Base-by-base conservation (phyloP, 2,113 vertebrate species). In the Raja brachyura region DNA sequence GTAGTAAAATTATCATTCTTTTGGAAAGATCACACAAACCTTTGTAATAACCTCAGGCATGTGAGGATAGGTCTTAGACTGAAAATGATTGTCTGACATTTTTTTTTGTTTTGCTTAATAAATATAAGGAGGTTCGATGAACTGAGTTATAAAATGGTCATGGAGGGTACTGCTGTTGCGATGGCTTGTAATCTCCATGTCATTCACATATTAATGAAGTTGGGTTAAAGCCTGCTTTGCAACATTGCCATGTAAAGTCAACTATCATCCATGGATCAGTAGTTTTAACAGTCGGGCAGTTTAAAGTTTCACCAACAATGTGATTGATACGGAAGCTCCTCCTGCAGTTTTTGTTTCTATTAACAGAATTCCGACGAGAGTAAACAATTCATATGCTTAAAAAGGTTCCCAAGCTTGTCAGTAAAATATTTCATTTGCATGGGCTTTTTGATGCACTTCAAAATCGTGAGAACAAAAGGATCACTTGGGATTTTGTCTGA, bases 281-380 rank as follows among this genome's bases (percentile, higher is more conserved):
- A 14, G 59, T 31, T 86, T 86, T 61, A 86, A 86, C 25, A 14
- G 54, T 61, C 83, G 13, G 4, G 4, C n/a, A 86, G 56, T 63
- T 59, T 86, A 61, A 63, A 63, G 83, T 86, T 86, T 86, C 83
- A 86, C 56, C 59, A 86, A 86, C n/a, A 86, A 31, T 63, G 28
- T 63, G 83, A 86, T 18, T 86, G 59, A 14, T 86, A 61, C 31
- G 83, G 83, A 56, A 86, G 59, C 83, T 86, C 25, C 28, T 86
- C 56, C 14, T 86, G 59, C n/a, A 63, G 83, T 31, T 86, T 61
- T 14, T 86, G 22, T 11, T 59, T 85, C 83, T 61, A 28, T 61
- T 31, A 4, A 61, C 59, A 61, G 56, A 14, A 31, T 86, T 61
- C 28, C n/a, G 83, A 86, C 4, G 1, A 61, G 83, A 16, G 14